These are phyloP conservation scores for Redunca redunca DNA, from an alignment of 2,113 vertebrate genomes.

Conservation along the genomic window DNA sequence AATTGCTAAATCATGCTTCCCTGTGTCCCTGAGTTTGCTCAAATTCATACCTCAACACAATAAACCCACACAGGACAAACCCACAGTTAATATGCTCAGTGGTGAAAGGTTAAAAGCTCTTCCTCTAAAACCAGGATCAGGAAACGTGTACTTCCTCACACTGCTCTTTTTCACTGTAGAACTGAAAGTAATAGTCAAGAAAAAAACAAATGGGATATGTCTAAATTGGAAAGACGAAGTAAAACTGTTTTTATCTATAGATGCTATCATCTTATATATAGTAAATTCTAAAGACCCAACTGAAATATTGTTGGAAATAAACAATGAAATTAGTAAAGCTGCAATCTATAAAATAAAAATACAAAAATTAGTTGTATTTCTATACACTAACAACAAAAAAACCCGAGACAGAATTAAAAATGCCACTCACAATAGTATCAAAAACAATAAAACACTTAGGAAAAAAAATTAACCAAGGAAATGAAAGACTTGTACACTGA, in stretches of 20 bases:
- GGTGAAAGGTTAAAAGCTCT: not conserved
- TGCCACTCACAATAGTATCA: not conserved
- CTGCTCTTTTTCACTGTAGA: not conserved
- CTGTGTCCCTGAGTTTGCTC: not conserved
- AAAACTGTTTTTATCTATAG: not conserved
- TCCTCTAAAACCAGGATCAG: not conserved
- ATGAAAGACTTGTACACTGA: not conserved
- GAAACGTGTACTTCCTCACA: not conserved
- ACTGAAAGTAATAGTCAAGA: not conserved
- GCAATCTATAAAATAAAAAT: not conserved
- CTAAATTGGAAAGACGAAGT: not conserved
- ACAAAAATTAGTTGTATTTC: not conserved
- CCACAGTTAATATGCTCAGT: not conserved
- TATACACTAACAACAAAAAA: not conserved
- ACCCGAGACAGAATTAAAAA: not conserved
- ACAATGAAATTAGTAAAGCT: not conserved
- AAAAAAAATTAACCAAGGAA: not conserved
- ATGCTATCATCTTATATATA: not conserved
- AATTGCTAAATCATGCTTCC: accelerated
- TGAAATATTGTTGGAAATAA: not conserved
- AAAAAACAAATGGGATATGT: not conserved
- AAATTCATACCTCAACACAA: not conserved
- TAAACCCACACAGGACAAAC: not conserved
- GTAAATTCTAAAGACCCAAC: not conserved
- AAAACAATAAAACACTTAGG: not conserved